Evolutionary conservation across 2,113 vertebrate species (phyloP).

Genomic region (Apistogramma diplotaenia): DNA sequence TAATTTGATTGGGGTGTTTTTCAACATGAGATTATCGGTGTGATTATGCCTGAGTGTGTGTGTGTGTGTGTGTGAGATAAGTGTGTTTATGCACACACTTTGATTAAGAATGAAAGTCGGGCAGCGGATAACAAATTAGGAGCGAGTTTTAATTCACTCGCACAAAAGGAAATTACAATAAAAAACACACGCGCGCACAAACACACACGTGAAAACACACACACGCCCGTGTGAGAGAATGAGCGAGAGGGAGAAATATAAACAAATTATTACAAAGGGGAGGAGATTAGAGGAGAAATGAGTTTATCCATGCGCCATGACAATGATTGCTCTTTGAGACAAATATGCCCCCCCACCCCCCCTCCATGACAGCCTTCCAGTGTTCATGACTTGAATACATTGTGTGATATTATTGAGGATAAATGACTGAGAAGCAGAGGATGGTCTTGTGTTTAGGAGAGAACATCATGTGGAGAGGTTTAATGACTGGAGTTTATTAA

Average conservation of each 20-base stretch:
- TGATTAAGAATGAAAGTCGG: slow-evolving; percentile 55
- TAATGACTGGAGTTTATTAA: neutral
- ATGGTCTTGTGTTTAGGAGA: neutral
- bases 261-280: slow-evolving; percentile 59
- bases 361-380: slow-evolving; percentile 11
- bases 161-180: slow-evolving; percentile 38
- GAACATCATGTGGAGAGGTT: neutral
- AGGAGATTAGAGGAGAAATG: slow-evolving; percentile 57
- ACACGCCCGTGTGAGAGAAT: neutral
- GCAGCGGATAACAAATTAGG: slow-evolving; percentile 51
- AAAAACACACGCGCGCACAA: neutral
- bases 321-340: slow-evolving; percentile 58
- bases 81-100: slow-evolving; percentile 18
- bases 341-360: slow-evolving; percentile 43
- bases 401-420: neutral
- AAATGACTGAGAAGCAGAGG: neutral
- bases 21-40: slow-evolving; percentile 9
- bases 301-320: slow-evolving; percentile 55
- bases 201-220: neutral
- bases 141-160: slow-evolving; percentile 56
- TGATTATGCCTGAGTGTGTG: neutral
- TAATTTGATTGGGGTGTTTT: slow-evolving; percentile 34
- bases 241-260: neutral
- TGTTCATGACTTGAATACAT: slow-evolving; percentile 19
- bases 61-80: neutral